Percentiles rank a stretch among this genome's conserved stretches.
These are phyloP conservation scores for Poeciliopsis retropinna DNA, from an alignment of 2,113 vertebrate species.

Conservation along the genomic window DNA sequence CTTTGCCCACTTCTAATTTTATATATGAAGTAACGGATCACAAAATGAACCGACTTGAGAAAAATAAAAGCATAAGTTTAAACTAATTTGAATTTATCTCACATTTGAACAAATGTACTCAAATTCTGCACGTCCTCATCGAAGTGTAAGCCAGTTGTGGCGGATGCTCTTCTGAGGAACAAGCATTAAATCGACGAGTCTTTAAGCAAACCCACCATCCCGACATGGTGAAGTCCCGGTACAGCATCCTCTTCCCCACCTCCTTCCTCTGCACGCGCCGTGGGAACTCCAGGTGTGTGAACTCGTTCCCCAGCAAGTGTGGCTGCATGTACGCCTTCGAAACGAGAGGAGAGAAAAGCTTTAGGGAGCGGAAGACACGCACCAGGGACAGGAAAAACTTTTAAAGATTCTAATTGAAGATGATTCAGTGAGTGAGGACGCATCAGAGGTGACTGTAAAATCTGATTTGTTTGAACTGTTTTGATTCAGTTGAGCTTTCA, in stretches of 20 bases:
- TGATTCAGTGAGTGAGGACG: background rate
- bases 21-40: too few species aligned
- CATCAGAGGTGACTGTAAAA: too few species aligned
- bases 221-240: conserved; percentile 96
- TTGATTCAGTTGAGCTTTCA: too few species aligned
- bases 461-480: too few species aligned
- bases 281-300: conserved; percentile 98
- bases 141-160: background rate
- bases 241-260: conserved; percentile 96
- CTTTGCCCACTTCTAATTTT: too few species aligned
- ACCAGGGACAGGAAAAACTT: conserved; percentile 59
- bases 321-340: conserved; percentile 95
- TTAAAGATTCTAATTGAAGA: conserved; percentile 18
- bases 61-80: too few species aligned
- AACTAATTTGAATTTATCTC: background rate
- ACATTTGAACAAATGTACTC: background rate
- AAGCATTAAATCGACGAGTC: conserved; percentile 35
- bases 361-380: conserved; percentile 21
- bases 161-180: background rate
- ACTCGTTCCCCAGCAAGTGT: conserved; percentile 95
- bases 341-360: conserved; percentile 25
- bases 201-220: conserved; percentile 87
- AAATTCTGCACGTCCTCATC: background rate
- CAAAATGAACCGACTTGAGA: too few species aligned
- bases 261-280: conserved; percentile 95